A percentile compares a stretch with the other conserved stretches of the same genome.
These are phyloP conservation scores for Meloidogyne hapla DNA, from an alignment of 1,140 invertebrate genomes.

Conservation along the genomic window DNA sequence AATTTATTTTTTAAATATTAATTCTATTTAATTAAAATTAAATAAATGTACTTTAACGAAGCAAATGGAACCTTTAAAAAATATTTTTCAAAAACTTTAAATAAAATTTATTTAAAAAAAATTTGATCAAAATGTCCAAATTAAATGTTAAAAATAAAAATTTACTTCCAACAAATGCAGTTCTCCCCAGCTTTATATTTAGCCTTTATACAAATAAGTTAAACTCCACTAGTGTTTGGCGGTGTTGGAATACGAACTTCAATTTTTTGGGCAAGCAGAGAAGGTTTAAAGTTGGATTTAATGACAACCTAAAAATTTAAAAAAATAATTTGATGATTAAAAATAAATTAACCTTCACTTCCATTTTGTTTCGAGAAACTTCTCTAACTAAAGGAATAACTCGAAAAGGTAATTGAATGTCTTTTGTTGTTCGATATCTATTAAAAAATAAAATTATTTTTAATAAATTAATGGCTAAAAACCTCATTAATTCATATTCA, in stretches of 20 bases:
- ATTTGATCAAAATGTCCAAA: too few species aligned
- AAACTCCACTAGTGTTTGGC: conserved; percentile 95
- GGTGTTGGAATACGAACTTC: conserved; percentile 96
- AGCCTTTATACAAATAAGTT: conserved; percentile 96
- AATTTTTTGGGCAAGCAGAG: conserved; percentile 95
- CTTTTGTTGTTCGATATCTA: conserved; percentile 96
- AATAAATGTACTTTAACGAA: too few species aligned
- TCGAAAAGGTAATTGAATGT: conserved; percentile 97
- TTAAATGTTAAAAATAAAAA: too few species aligned
- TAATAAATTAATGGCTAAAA: too few species aligned
- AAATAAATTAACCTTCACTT: conserved; percentile 82
- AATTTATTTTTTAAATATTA: too few species aligned
- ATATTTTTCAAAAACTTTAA: too few species aligned
- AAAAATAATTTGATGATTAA: too few species aligned
- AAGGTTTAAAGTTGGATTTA: conserved; percentile 98
- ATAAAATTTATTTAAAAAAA: too few species aligned
- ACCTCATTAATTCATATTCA: conserved; percentile 99
- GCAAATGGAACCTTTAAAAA: too few species aligned
- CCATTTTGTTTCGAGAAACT: conserved; percentile 97
- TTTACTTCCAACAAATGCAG: conserved; percentile 99
- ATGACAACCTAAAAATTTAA: conserved; percentile 70
- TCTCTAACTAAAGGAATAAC: conserved; percentile 97
- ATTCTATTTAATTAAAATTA: too few species aligned
- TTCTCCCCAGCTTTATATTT: conserved; percentile 99
- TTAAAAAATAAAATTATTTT: conserved; percentile 68